phyloP scores from a whole-genome alignment of 2,888 invertebrate genomes.

The Microplitis deprimator region DNA sequence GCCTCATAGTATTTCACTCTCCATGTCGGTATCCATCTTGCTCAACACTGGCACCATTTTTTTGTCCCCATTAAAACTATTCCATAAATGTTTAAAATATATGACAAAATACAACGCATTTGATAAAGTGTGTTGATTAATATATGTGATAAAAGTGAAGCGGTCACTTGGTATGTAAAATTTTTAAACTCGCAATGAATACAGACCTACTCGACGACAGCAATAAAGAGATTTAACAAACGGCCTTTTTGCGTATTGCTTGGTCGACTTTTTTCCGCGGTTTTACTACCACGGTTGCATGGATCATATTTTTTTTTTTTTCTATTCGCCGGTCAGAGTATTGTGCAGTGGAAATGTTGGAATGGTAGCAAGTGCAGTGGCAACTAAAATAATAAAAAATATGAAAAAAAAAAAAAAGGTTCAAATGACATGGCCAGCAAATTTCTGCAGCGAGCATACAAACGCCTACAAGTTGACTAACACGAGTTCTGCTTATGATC shows the following conservation, averaged over 20 bases:
- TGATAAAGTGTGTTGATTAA: background rate
- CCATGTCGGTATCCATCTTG: slow-evolving; percentile 20
- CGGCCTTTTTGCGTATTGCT: slow-evolving; percentile 49
- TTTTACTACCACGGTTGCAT: background rate
- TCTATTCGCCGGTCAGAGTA: background rate
- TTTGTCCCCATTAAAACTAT: no score
- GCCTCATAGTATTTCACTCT: slow-evolving; percentile 35
- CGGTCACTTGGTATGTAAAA: background rate
- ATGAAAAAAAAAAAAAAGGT: slow-evolving; percentile 21
- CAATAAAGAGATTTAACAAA: slow-evolving; percentile 70
- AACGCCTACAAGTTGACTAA: slow-evolving; percentile 33
- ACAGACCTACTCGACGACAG: slow-evolving; percentile 46
- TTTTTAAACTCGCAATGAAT: slow-evolving; percentile 42
- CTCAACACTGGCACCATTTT: background rate
- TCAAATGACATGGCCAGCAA: slow-evolving; percentile 38
- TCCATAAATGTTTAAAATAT: no score
- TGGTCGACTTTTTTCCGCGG: slow-evolving; percentile 11
- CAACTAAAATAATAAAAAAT: slow-evolving; percentile 18
- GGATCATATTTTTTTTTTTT: background rate
- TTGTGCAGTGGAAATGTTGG: background rate
- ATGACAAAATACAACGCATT: no score
- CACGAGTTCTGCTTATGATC: slow-evolving; percentile 40
- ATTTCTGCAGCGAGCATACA: slow-evolving; percentile 29
- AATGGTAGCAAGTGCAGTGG: slow-evolving; percentile 5
- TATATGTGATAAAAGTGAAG: background rate